phyloP scores from a whole-genome alignment of 2,888 invertebrate species.

The Altica lythri region DNA sequence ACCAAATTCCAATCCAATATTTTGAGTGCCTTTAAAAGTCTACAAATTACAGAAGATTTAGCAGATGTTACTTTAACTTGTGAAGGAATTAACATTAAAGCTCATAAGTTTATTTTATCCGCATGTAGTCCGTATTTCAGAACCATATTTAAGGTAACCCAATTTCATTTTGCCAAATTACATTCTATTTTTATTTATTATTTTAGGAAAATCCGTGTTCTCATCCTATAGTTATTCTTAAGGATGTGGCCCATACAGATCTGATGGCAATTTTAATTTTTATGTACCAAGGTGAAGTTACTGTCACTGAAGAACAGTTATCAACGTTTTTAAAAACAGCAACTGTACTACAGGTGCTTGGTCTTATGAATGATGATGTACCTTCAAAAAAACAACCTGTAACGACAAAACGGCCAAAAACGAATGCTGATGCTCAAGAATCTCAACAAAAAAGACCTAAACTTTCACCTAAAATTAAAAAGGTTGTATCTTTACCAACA shows the following conservation, averaged over 20 bases:
- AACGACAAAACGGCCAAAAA: constrained; percentile 39
- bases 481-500: constrained; percentile 12
- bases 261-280: constrained; percentile 70
- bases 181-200: constrained; percentile 10
- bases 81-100: constrained; percentile 73
- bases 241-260: constrained; percentile 70
- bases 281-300: constrained; percentile 75
- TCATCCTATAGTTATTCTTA: constrained; percentile 74
- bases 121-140: constrained; percentile 78
- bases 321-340: constrained; percentile 71
- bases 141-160: constrained; percentile 71
- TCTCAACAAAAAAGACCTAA: constrained; percentile 42
- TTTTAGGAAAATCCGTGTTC: constrained; percentile 73
- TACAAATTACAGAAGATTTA: constrained; percentile 71
- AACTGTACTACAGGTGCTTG: constrained; percentile 69
- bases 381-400: constrained; percentile 32
- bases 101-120: constrained; percentile 75
- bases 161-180: constrained; percentile 8
- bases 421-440: constrained; percentile 36
- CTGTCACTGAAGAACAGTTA: constrained; percentile 69
- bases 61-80: constrained; percentile 76
- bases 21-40: constrained; percentile 70
- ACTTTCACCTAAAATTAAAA: constrained; percentile 39
- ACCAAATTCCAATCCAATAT: constrained; percentile 75
- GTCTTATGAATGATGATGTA: constrained; percentile 55